Evolutionary conservation across 2,113 vertebrate genomes (phyloP), one percentile per base, ranked within the genome.

Genomic region (Antennarius striatus): DNA sequence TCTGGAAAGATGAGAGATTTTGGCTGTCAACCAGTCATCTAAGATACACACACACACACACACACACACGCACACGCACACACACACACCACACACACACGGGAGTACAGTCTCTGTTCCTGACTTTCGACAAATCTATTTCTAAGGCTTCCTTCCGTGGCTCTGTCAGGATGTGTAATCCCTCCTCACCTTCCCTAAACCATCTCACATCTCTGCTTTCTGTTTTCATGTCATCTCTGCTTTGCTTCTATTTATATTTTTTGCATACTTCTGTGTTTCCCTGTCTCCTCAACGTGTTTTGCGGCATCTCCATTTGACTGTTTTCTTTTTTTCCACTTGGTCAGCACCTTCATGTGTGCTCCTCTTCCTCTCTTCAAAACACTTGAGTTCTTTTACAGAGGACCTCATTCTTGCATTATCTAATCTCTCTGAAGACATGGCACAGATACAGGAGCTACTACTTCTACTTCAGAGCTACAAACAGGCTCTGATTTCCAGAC

Each of bases 341-440:
- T 77, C 70, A 69, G 67, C 63, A 47, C 14, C 71, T 57, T 63
- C 36, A 54, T 11, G n/a, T 43, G 2, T 4, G 11, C 48, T 56
- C 22, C 5, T 36, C 45, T 39, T 50, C 42, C 43, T 43, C 16
- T 47, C 50, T 79, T 73, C 63, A 59, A 22, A 65, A 75, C 28
- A 6, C 68, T 62, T 71, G 49, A 75, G 62, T 81, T 68, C 46
- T 48, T 81, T 61, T 66, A 56, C 56, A 64, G 53, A 50, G 57
- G n/a, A 32, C 62, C 55, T 77, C 50, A 14, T 52, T 69, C 68
- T 77, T 69, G 68, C 68, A 63, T 86, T 82, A 75, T 70, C 30
- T 56, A 73, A 81, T 89, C 80, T 86, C 85, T 86, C 88, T 57
- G 76, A 85, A 83, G 83, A 84, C 73, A 6, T 73, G 83, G 80